phyloP scores from a whole-genome alignment of 2,888 invertebrate species.

The Morpho deidamia region DNA sequence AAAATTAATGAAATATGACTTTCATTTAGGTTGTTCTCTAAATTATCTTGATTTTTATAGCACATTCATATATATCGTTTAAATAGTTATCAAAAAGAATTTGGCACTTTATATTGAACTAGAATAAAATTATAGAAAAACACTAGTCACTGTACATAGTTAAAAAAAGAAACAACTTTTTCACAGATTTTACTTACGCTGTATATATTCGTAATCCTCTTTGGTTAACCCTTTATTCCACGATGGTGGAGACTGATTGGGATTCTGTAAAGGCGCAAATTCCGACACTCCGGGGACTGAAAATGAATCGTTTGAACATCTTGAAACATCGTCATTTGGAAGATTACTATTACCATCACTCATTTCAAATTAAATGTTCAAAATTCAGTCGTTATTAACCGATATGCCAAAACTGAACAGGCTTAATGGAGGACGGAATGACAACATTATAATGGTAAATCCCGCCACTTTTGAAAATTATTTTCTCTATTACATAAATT shows the following conservation, averaged over 20 bases:
- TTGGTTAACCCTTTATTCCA: slow-evolving; percentile 84
- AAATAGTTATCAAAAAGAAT: no score
- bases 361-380: slow-evolving; percentile 55
- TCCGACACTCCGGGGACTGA: slow-evolving; percentile 94
- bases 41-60: no score
- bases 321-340: slow-evolving; percentile 44
- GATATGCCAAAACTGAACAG: slow-evolving; percentile 40
- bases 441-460: slow-evolving; percentile 56
- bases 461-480: slow-evolving; percentile 67
- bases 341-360: slow-evolving; percentile 45
- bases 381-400: slow-evolving; percentile 60
- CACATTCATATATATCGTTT: no score
- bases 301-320: slow-evolving; percentile 55
- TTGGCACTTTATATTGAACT: no score
- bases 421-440: slow-evolving; percentile 46
- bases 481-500: slow-evolving; percentile 13
- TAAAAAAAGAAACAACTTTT: no score
- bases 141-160: no score
- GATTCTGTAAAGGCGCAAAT: slow-evolving; percentile 83
- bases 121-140: no score
- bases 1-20: no score
- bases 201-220: slow-evolving; percentile 86
- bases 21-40: no score
- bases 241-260: slow-evolving; percentile 78
- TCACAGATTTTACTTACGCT: slow-evolving; percentile 80